phyloP scores from a whole-genome alignment of 2,797 vertebrate genomes.

The Molossus alvarezi region DNA sequence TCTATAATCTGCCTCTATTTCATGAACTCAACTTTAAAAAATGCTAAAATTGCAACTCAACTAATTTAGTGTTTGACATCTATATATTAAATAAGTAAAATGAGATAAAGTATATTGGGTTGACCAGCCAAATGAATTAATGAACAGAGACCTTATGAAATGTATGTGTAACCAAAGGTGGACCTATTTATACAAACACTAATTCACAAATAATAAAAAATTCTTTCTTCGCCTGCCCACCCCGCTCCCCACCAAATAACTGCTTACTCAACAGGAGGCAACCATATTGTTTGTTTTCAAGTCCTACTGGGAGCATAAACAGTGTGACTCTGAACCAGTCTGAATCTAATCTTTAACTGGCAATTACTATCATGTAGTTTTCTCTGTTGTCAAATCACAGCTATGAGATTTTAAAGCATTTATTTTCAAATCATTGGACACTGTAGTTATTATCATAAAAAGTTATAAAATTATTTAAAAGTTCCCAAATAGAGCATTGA shows the following conservation, averaged over 20 bases:
- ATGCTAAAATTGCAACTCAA: neutral
- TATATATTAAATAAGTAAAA: neutral
- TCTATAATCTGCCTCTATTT: neutral
- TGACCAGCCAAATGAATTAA: neutral
- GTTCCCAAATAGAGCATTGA: slow-evolving; percentile 55
- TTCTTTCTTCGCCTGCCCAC: neutral
- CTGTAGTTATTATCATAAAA: slow-evolving; percentile 52
- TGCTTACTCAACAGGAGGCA: neutral
- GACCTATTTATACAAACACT: neutral
- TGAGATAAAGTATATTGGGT: neutral
- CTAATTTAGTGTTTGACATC: slow-evolving; percentile 20
- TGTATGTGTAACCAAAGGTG: neutral
- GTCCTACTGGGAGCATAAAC: neutral
- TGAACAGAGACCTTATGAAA: neutral
- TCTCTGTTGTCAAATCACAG: neutral
- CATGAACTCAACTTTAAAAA: slow-evolving; percentile 9
- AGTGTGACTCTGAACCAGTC: neutral
- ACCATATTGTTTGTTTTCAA: neutral
- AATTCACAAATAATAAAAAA: neutral
- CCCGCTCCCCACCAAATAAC: neutral
- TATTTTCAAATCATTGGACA: slow-evolving; percentile 22
- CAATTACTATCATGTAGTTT: neutral
- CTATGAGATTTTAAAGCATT: slow-evolving; percentile 43
- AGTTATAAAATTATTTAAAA: slow-evolving; percentile 61
- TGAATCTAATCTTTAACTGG: neutral